Percentiles rank a stretch among this genome's conserved stretches.
These are phyloP conservation scores for Nysson spinosus DNA, from an alignment of 2,888 invertebrate genomes.

Conservation along the genomic window DNA sequence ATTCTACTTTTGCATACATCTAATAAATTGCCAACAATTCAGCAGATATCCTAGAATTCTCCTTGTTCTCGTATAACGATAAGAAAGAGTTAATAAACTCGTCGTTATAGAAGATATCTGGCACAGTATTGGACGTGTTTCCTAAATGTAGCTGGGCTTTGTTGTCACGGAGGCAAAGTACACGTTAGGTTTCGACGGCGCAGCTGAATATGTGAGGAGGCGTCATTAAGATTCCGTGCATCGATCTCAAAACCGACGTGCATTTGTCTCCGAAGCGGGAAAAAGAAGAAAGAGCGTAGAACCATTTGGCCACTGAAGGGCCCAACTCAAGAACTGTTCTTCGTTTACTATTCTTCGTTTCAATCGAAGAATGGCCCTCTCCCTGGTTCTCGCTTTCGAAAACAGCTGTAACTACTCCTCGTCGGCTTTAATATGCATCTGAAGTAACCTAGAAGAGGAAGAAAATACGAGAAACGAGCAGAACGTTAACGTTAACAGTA, in stretches of 20 bases:
- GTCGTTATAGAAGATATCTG: background rate
- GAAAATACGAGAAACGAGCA: conserved; percentile 23
- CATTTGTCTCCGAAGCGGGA: conserved; percentile 52
- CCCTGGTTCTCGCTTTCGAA: conserved; percentile 12
- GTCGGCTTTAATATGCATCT: conserved; percentile 36
- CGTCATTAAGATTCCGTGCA: conserved; percentile 60
- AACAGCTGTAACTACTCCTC: conserved; percentile 43
- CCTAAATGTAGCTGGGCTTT: conserved; percentile 16
- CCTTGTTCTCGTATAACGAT: background rate
- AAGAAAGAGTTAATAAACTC: conserved; percentile 17
- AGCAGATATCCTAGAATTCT: background rate
- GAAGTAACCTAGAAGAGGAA: conserved; percentile 29
- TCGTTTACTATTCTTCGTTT: conserved; percentile 35
- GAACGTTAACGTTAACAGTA: conserved; percentile 27
- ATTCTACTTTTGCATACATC: no score
- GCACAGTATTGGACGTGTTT: conserved; percentile 22
- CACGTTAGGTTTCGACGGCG: conserved; percentile 15
- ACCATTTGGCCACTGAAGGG: conserved; percentile 12
- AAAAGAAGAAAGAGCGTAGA: conserved; percentile 40
- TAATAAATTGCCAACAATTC: no score
- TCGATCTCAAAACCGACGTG: conserved; percentile 48
- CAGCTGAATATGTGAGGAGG: conserved; percentile 43
- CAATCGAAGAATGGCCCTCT: conserved; percentile 41
- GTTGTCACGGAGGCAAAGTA: conserved; percentile 4
- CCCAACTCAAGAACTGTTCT: background rate